Base-by-base conservation (phyloP, 2,888 invertebrate genomes). In the Xanthia togata region DNA sequence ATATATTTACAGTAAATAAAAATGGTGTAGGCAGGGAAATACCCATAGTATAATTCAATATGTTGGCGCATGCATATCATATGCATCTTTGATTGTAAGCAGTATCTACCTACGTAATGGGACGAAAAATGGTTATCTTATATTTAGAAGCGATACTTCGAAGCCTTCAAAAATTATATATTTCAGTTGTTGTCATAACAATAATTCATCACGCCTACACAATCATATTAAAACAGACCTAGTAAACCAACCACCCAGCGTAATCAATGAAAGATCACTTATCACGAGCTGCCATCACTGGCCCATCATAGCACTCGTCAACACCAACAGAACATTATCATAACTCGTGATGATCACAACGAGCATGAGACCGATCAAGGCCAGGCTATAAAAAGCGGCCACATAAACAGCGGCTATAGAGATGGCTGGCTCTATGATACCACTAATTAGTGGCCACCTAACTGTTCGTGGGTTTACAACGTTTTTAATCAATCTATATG, bases 361-460 rank as follows among this genome's bases (percentile, higher is more conserved):
- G 14, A 26, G 26, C 71, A 69, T 70, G 76, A 60, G 14, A 50
- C 63, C 41, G 72, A 67, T 70, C 71, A 64, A n/a, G 50, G 35
- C 67, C 38, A 70, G 68, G 60, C 62, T 38, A 80, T 78, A 83
- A 74, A 73, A 73, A 73, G 62, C 60, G 73, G 65, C 38, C 78
- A 71, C 82, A 75, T 84, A 73, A 73, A 84, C 64, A 69, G 73
- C 60, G 60, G 53, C 67, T 63, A 73, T 59, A 83, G 73, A 79
- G 83, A 83, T 83, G 78, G 65, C 63, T 38, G 70, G 26, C 71
- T 75, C 60, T 67, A 50, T 81, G 78, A 84, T 82, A 76, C 35
- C 81, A 75, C 82, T 82, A 85, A 89, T 88, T 84, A 87, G 83
- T 77, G 76, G 26, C 64, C 63, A 67, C 38, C 73, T 82, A 87